phyloP scores from a whole-genome alignment of 2,888 invertebrate genomes.

The Neoascia interrupta region DNA sequence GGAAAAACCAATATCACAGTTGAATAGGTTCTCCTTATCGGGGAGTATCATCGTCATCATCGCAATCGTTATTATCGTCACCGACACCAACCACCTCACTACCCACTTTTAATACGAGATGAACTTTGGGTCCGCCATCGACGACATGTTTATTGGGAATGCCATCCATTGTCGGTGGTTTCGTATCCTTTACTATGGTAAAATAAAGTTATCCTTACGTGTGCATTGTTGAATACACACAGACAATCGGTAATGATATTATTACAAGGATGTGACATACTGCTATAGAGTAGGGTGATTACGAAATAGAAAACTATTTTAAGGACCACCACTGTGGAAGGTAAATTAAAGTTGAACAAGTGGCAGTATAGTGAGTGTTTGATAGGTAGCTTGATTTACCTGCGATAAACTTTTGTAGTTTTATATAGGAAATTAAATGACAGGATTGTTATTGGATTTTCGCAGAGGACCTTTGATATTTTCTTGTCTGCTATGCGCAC shows the following conservation, averaged over 20 bases:
- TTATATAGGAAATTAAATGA: too few species aligned
- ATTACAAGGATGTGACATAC: slow-evolving; percentile 13
- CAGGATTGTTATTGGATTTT: too few species aligned
- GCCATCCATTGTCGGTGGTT: slow-evolving; percentile 20
- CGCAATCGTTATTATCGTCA: slow-evolving; percentile 23
- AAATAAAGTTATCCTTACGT: slow-evolving; percentile 37
- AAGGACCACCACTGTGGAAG: neutral
- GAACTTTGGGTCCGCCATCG: slow-evolving; percentile 13
- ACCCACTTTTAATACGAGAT: too few species aligned
- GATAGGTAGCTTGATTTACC: too few species aligned
- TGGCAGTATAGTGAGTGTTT: neutral
- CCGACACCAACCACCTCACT: neutral
- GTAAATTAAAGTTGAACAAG: neutral
- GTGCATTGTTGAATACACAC: slow-evolving; percentile 14
- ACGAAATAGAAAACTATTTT: slow-evolving; percentile 50
- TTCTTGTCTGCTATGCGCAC: too few species aligned
- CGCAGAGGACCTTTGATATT: too few species aligned
- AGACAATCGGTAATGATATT: slow-evolving; percentile 11
- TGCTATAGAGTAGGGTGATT: neutral
- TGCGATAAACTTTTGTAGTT: too few species aligned
- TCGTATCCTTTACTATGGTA: slow-evolving; percentile 23
- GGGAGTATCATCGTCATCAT: slow-evolving; percentile 4
- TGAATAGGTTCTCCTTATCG: slow-evolving; percentile 42
- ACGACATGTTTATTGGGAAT: slow-evolving; percentile 15
- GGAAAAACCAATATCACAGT: slow-evolving; percentile 66